A percentile compares a stretch with the other conserved stretches of the same genome.
These are phyloP conservation scores for Cydia pomonella DNA, from an alignment of 1,140 invertebrate genomes.

Conservation along the genomic window DNA sequence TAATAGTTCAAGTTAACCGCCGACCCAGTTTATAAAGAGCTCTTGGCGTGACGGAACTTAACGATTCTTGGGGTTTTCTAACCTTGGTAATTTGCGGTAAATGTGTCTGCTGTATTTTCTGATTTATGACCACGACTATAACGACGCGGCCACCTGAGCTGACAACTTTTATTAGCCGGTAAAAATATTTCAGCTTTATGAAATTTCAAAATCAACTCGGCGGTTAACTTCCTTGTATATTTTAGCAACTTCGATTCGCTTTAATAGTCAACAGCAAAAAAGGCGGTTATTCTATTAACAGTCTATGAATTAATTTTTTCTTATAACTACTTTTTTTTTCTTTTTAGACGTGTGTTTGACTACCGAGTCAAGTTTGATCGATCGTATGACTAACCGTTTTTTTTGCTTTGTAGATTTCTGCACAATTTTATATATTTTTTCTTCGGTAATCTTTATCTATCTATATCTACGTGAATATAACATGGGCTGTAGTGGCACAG, in stretches of 20 bases:
- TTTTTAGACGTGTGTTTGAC: too few species aligned
- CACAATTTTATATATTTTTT: too few species aligned
- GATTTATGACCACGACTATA: conserved; percentile 49
- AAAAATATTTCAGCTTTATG: conserved; percentile 33
- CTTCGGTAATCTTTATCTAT: too few species aligned
- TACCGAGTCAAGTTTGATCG: too few species aligned
- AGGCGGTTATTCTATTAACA: neutral
- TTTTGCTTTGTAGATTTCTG: too few species aligned
- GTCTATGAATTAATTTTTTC: neutral
- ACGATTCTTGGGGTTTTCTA: neutral
- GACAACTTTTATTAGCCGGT: conserved; percentile 54
- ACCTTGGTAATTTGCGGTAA: conserved; percentile 13
- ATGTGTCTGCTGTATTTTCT: conserved; percentile 38
- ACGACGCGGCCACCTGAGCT: conserved; percentile 45
- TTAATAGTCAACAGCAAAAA: too few species aligned
- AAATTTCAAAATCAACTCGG: conserved; percentile 21
- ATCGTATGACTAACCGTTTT: too few species aligned
- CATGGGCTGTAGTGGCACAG: neutral
- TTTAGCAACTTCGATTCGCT: neutral
- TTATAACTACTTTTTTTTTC: neutral
- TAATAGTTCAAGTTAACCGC: conserved; percentile 18
- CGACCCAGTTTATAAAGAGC: neutral
- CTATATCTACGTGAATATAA: too few species aligned
- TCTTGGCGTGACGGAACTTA: neutral
- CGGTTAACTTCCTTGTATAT: neutral